A percentile compares a stretch with the other conserved stretches of the same genome.
These are phyloP conservation scores for Netelia virgata DNA, from an alignment of 2,888 invertebrate species.

Conservation along the genomic window DNA sequence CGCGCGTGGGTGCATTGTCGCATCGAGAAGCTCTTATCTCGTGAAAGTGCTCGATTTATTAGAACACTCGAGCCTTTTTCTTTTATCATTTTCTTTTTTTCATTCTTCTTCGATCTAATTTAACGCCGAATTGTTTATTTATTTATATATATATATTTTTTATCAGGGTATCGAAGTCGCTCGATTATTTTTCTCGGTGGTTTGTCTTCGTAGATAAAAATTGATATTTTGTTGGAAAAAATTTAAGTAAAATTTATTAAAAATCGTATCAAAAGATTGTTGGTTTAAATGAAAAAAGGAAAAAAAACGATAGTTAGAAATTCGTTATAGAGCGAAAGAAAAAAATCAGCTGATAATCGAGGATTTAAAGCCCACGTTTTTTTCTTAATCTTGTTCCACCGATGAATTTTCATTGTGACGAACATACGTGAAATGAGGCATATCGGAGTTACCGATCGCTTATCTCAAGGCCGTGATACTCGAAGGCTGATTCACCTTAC, in stretches of 20 bases:
- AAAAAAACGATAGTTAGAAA: neutral
- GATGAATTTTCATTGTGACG: neutral
- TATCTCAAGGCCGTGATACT: constrained; percentile 12
- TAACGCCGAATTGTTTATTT: too few species aligned
- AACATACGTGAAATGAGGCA: neutral
- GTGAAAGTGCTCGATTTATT: constrained; percentile 8
- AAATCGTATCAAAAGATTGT: too few species aligned
- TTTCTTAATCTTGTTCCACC: neutral
- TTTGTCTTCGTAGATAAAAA: too few species aligned
- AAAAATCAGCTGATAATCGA: neutral
- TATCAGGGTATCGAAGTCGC: too few species aligned
- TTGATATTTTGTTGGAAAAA: too few species aligned
- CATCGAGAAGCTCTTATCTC: constrained; percentile 3
- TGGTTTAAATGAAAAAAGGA: neutral
- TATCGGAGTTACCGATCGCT: neutral
- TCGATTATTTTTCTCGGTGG: too few species aligned
- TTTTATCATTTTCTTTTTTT: neutral
- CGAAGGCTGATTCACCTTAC: constrained; percentile 22
- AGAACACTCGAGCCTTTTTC: neutral
- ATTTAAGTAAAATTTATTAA: too few species aligned
- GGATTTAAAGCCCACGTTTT: neutral
- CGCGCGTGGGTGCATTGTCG: constrained; percentile 37
- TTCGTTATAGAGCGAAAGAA: too few species aligned
- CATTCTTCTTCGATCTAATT: neutral
- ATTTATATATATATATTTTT: too few species aligned